A percentile compares a stretch with the other conserved stretches of the same genome.
Conservation (phyloP, 2,113 vertebrate genomes). For the Nipponia nippon region DNA sequence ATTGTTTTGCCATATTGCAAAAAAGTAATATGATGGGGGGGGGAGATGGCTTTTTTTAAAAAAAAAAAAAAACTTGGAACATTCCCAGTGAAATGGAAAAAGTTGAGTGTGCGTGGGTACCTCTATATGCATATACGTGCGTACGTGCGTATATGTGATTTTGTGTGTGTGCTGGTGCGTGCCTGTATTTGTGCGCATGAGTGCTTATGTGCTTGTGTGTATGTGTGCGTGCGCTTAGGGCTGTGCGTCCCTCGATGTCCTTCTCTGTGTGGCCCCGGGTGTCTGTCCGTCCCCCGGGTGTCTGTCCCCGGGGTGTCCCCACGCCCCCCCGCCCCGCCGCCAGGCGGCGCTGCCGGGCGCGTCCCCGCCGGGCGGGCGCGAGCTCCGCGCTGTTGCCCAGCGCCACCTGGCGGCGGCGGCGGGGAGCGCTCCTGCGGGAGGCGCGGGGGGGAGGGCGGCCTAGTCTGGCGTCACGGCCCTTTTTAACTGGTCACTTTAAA, state of each 20-base stretch:
- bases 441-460: too few species aligned
- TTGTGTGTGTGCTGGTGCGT: too few species aligned
- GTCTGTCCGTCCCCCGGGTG: neutral
- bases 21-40: neutral
- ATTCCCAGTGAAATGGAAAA: neutral
- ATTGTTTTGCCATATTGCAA: neutral
- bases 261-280: neutral
- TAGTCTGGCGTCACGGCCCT: accelerated
- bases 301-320: too few species aligned
- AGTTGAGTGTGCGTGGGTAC: accelerated
- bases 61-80: neutral
- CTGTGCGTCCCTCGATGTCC: accelerated
- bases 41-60: neutral
- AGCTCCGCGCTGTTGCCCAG: neutral
- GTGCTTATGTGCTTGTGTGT: neutral
- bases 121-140: accelerated
- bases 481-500: neutral
- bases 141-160: too few species aligned
- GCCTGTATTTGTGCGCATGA: accelerated
- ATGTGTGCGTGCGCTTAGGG: too few species aligned
- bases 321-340: neutral
- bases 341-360: neutral
- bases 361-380: neutral
- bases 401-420: neutral
- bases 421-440: too few species aligned